Base-by-base conservation (phyloP, 2,113 vertebrate species). In the Rattus rattus region DNA sequence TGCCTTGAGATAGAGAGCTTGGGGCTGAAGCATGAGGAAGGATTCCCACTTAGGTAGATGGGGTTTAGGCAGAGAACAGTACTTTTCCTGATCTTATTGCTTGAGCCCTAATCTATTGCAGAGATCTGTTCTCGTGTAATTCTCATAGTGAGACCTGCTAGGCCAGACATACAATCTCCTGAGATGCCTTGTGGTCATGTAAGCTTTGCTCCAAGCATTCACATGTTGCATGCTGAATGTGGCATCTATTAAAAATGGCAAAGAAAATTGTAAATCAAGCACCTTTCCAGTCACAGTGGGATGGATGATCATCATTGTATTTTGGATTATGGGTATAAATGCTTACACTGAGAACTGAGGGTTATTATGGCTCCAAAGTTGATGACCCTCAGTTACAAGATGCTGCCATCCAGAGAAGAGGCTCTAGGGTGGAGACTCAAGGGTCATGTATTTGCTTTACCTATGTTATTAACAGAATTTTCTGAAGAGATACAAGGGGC, bases 401-500 rank as follows among this genome's bases (percentile, higher is more conserved):
- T 30, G 75, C 59, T 84, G 24, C 24, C 22, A 43, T 30, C 24
- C 14, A 4, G 59, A 30, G n/a, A 84, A 24, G 59, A 63, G n/a
- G 24, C 59, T 63, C 7, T 59, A 61, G 11, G 54, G 12, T 13
- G 13, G 54, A n/a, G 36, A 56, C 6, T 43, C 56, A 26, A 65
- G 1, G 39, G 59, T 24, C 11, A 33, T 24, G 14, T 63, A 59
- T 61, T 80, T 36, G 22, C 19, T 91, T 89, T 81, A n/a, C 16
- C 8, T 94, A 9, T 87, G 80, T 87, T 88, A 13, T 36, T 43
- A 3, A 95, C 30, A 97, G 96, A 24, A 77, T 9, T 96, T 96
- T 63, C n/a, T 95, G 52, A n/a, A 4, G 63, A 91, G 91, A 86
- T 92, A 95, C 54, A 96, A 89, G 73, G 72, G 52, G 3, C 0